Evolutionary conservation across 1,140 invertebrate genomes (phyloP).

Genomic region (Anoplophora glabripennis): DNA sequence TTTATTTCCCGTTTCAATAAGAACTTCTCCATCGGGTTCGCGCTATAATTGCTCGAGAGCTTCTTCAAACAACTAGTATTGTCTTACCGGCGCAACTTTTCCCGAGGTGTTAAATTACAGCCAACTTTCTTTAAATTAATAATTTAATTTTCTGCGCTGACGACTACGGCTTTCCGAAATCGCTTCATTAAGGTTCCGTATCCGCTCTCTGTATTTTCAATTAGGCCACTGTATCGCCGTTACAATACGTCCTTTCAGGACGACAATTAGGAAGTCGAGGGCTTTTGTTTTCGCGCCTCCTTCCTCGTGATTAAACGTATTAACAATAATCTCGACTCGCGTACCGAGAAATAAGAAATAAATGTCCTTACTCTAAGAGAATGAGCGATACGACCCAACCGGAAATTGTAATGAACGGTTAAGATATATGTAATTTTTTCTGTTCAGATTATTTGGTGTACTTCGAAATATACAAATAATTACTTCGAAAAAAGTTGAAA

Average conservation of each 20-base stretch:
- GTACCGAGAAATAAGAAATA: no score
- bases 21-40: constrained; percentile 13
- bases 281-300: background rate
- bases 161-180: background rate
- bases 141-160: background rate
- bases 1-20: constrained; percentile 18
- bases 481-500: no score
- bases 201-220: no score
- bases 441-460: no score
- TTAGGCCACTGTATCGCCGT: no score
- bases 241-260: background rate
- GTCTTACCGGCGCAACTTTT: constrained; percentile 6
- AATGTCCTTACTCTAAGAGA: no score
- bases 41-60: constrained; percentile 12
- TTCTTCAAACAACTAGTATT: constrained; percentile 10
- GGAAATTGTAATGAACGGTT: no score
- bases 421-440: no score
- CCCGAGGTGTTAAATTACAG: constrained; percentile 5
- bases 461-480: no score
- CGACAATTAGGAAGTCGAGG: background rate
- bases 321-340: no score
- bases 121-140: background rate
- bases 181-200: background rate
- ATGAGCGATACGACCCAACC: no score
- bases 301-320: no score